Conservation (phyloP, 2,888 invertebrate species). For the Torymus auratus region DNA sequence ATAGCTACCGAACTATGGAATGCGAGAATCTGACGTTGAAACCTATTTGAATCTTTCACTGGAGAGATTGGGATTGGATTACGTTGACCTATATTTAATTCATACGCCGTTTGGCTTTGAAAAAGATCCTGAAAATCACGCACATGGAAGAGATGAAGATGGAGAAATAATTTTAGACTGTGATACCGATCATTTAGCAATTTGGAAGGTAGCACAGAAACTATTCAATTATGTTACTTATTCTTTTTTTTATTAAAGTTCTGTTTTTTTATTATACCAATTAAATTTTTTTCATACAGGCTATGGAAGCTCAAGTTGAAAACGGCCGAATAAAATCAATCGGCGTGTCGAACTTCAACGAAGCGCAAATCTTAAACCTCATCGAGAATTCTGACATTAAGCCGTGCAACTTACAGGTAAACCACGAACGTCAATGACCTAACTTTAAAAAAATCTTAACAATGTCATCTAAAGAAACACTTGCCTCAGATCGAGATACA, state of each 20-base stretch:
- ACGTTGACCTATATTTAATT: conserved; percentile 87
- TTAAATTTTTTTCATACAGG: conserved; percentile 76
- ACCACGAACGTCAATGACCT: background rate
- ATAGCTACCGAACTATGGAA: conserved; percentile 84
- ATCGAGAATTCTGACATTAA: conserved; percentile 80
- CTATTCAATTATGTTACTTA: background rate
- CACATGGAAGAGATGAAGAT: conserved; percentile 75
- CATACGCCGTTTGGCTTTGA: conserved; percentile 86
- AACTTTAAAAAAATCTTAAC: background rate
- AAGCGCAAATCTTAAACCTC: conserved; percentile 82
- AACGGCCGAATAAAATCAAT: conserved; percentile 82
- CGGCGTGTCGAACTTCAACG: conserved; percentile 89
- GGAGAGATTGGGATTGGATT: conserved; percentile 81
- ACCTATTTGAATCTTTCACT: conserved; percentile 83
- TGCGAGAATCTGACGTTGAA: conserved; percentile 82
- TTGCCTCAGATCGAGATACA: conserved; percentile 82
- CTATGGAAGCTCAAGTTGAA: conserved; percentile 84
- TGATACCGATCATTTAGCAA: conserved; percentile 81
- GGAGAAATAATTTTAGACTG: conserved; percentile 81
- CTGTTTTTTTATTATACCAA: background rate
- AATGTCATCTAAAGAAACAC: too few relatives aligned
- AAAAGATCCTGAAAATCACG: conserved; percentile 78
- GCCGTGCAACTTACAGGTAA: conserved; percentile 83
- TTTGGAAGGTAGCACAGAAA: conserved; percentile 82
- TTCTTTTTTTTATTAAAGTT: background rate